Percentiles rank a stretch among this genome's conserved stretches.
These are phyloP conservation scores for Argynnis bischoffii DNA, from an alignment of 2,888 invertebrate species.

Conservation along the genomic window DNA sequence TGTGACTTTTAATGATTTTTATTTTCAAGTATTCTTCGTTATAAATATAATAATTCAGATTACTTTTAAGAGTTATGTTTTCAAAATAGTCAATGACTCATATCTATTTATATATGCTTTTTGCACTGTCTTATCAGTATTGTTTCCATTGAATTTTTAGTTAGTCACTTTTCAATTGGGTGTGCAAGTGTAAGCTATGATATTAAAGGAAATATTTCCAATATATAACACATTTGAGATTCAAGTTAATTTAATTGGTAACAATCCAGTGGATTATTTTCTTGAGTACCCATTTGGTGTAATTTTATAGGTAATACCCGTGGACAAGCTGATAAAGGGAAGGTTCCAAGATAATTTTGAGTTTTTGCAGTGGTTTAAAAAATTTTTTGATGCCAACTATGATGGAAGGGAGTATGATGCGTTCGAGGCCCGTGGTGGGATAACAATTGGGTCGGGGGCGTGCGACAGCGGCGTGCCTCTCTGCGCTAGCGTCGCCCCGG, in stretches of 20 bases:
- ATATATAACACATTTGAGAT: too few relatives aligned
- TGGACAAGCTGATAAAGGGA: conserved; percentile 99
- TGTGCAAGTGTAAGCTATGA: neutral
- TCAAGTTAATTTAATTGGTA: neutral
- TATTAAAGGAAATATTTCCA: neutral
- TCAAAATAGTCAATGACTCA: conserved; percentile 2
- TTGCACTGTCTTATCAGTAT: conserved; percentile 7
- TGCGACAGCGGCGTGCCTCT: conserved; percentile 77
- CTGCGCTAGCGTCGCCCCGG: conserved; percentile 57
- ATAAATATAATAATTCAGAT: neutral
- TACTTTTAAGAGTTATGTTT: neutral
- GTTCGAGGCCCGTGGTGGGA: conserved; percentile 91
- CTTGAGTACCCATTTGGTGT: conserved; percentile 15
- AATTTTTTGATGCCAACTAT: conserved; percentile 99
- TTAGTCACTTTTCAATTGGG: conserved; percentile 5
- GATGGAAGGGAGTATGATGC: conserved; percentile 98
- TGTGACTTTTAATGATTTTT: too few relatives aligned
- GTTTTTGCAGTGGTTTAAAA: conserved; percentile 99
- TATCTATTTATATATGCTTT: conserved; percentile 9
- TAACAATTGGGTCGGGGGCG: conserved; percentile 89
- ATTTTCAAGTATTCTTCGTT: neutral
- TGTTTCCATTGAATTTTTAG: conserved; percentile 7
- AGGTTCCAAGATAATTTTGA: conserved; percentile 99
- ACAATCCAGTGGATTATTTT: neutral
- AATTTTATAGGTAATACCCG: conserved; percentile 95